phyloP scores from a whole-genome alignment of 23 tunicate species.

The Corella eumyota region DNA sequence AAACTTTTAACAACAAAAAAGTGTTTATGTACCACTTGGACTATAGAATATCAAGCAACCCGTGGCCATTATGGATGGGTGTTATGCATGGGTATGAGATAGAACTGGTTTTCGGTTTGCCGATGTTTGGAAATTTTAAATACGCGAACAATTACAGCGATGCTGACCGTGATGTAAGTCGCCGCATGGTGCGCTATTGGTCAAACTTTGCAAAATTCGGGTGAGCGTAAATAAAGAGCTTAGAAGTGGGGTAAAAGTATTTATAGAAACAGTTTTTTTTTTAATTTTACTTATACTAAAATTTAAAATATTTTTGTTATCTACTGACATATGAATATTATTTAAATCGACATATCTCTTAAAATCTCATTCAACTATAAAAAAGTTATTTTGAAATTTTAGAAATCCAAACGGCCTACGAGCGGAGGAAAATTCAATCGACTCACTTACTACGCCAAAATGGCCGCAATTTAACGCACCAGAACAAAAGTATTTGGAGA shows the following conservation, averaged over 20 bases:
- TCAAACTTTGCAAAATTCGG: conserved; percentile 62
- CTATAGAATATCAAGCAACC: conserved; percentile 37
- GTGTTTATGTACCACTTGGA: conserved; percentile 37
- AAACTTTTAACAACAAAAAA: conserved; percentile 7
- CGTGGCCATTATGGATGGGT: conserved; percentile 60
- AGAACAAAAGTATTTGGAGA: conserved; percentile 22
- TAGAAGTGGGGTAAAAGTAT: background rate
- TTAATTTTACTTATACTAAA: too few species aligned
- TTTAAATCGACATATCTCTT: too few species aligned
- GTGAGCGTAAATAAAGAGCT: conserved; percentile 8
- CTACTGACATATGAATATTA: too few species aligned
- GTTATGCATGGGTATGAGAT: conserved; percentile 80
- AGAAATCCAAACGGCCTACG: conserved; percentile 13
- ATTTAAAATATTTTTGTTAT: too few species aligned
- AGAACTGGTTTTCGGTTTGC: conserved; percentile 53
- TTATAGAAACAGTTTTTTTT: too few species aligned
- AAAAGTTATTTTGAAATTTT: too few species aligned
- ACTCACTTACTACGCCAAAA: background rate
- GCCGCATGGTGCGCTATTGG: conserved; percentile 50
- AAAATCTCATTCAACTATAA: too few species aligned
- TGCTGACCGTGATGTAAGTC: conserved; percentile 19
- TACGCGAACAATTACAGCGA: conserved; percentile 11
- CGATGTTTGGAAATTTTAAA: conserved; percentile 15
- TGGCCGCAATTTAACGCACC: conserved; percentile 20
- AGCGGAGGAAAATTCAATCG: background rate